Conservation (phyloP, 2,113 vertebrate species). For the Manacus vitellinus region DNA sequence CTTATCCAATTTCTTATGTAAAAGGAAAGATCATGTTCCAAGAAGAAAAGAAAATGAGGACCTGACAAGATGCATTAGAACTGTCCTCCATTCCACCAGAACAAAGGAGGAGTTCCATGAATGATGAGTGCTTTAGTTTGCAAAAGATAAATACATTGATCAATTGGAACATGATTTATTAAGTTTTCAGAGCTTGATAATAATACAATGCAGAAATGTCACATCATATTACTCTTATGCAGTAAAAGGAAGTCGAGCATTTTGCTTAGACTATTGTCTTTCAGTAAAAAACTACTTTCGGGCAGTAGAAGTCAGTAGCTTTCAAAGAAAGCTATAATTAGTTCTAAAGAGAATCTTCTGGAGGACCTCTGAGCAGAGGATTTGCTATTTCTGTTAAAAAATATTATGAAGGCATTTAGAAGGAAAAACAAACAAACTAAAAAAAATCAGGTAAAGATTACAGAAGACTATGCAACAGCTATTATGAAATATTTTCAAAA, state of each 20-base stretch:
- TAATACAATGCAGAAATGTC: constrained; percentile 18
- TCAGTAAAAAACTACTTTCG: not conserved
- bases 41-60: constrained; percentile 24
- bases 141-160: constrained; percentile 47
- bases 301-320: not conserved
- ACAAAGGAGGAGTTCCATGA: not conserved
- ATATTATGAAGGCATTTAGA: not conserved
- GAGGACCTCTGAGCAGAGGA: not conserved
- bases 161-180: constrained; percentile 15
- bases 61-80: constrained; percentile 9
- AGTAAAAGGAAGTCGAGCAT: not conserved
- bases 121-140: not conserved
- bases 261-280: not conserved
- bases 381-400: not conserved
- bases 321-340: not conserved
- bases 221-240: not conserved
- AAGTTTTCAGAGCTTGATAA: not conserved
- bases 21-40: constrained; percentile 1
- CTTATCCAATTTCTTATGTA: not conserved
- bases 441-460: not conserved
- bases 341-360: not conserved
- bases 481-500: not conserved
- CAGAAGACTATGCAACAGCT: not conserved
- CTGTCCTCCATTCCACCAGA: not conserved
- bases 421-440: not conserved